Evolutionary conservation across 1,140 invertebrate genomes (phyloP).

Genomic region (Rhyacophila brunnea): DNA sequence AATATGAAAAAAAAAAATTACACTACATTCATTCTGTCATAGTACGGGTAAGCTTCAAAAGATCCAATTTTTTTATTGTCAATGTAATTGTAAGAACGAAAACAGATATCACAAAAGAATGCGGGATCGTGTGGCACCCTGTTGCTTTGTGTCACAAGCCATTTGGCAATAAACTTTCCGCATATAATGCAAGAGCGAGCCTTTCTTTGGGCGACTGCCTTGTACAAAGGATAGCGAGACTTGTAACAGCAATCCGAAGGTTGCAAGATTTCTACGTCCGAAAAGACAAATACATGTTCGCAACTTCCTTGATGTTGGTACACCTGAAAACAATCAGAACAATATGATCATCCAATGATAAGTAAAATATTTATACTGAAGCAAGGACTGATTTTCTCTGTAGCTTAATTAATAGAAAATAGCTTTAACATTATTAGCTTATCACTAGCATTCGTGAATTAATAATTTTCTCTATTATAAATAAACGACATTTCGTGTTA

Average conservation of each 20-base stretch:
- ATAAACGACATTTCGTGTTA: too few relatives aligned
- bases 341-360: too few relatives aligned
- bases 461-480: too few relatives aligned
- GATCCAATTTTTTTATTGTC: constrained; percentile 58
- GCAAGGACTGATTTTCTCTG: too few relatives aligned
- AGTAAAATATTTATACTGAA: too few relatives aligned
- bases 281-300: constrained; percentile 81
- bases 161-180: constrained; percentile 51
- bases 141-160: constrained; percentile 59
- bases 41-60: constrained; percentile 55
- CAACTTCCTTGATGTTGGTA: constrained; percentile 88
- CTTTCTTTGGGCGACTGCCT: constrained; percentile 43
- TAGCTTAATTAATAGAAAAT: too few relatives aligned
- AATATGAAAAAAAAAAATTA: not conserved
- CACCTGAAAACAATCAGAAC: constrained; percentile 56
- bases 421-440: too few relatives aligned
- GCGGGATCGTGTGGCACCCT: constrained; percentile 65
- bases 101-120: constrained; percentile 66
- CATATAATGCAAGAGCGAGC: constrained; percentile 58
- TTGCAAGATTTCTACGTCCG: constrained; percentile 62
- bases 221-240: constrained; percentile 55
- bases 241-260: constrained; percentile 48
- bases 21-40: constrained; percentile 8
- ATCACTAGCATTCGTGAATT: too few relatives aligned
- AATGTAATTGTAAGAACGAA: constrained; percentile 63